Conservation (phyloP, 53 echinoderm and acorn worm species). For the Holothuria leucospilota region DNA sequence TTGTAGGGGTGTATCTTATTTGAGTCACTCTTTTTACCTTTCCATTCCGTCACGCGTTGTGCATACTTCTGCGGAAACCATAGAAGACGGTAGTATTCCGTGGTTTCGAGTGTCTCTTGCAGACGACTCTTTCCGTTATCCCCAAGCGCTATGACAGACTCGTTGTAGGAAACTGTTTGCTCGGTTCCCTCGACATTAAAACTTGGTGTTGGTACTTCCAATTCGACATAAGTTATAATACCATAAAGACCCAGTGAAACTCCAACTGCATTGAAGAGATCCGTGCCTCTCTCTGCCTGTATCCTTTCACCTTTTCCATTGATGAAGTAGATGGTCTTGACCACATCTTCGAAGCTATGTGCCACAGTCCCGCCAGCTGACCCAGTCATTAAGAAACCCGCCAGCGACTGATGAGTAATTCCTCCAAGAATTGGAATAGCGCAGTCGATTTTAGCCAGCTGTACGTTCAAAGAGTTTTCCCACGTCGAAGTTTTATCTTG, state of each 20-base stretch:
- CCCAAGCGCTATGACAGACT: constrained; percentile 11
- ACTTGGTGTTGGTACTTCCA: constrained; percentile 25
- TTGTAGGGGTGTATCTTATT: constrained; percentile 4
- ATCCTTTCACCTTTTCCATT: constrained; percentile 16
- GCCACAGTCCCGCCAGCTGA: constrained; percentile 43
- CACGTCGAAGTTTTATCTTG: constrained; percentile 25
- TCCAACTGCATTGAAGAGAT: constrained; percentile 43
- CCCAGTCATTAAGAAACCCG: constrained; percentile 22
- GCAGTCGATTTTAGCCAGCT: constrained; percentile 19
- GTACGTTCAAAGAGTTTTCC: constrained; percentile 29
- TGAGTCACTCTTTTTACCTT: not conserved
- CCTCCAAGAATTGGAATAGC: constrained; percentile 47
- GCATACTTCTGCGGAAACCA: constrained; percentile 44
- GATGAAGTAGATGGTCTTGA: constrained; percentile 35
- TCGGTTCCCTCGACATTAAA: constrained; percentile 40
- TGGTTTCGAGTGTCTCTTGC: constrained; percentile 6
- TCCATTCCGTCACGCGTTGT: constrained; percentile 44
- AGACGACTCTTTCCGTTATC: constrained; percentile 4
- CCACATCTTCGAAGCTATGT: constrained; percentile 32
- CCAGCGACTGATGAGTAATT: constrained; percentile 41
- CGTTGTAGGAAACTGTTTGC: constrained; percentile 1
- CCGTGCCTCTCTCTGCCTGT: constrained; percentile 12
- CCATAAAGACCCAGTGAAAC: constrained; percentile 49
- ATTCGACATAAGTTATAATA: constrained; percentile 21
- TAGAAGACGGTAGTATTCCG: constrained; percentile 2